Percentiles rank a stretch among this genome's conserved stretches.
phyloP scores from a whole-genome alignment of 2,888 invertebrate species.

The Lapara coniferarum region DNA sequence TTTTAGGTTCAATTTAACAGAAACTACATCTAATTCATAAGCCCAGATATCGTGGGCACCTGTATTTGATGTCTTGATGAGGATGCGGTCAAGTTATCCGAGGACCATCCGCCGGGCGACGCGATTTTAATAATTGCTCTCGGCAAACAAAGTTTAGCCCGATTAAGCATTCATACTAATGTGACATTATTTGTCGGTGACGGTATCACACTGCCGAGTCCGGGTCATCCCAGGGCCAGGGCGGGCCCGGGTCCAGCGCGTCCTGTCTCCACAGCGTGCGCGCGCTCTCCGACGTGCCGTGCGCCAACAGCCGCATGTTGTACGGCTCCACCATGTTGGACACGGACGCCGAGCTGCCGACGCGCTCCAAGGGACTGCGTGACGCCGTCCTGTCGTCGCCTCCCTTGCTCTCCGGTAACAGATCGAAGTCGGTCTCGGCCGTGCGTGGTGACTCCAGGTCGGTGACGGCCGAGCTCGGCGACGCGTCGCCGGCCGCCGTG shows the following conservation, averaged over 20 bases:
- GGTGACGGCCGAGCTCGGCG: slow-evolving; percentile 74
- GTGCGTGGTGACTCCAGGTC: slow-evolving; percentile 68
- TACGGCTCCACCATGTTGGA: slow-evolving; percentile 75
- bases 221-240: slow-evolving; percentile 79
- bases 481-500: slow-evolving; percentile 55
- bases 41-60: not conserved
- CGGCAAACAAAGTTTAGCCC: not conserved
- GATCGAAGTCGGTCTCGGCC: slow-evolving; percentile 53
- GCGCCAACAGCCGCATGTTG: slow-evolving; percentile 72
- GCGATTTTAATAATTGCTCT: too few species aligned
- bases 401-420: slow-evolving; percentile 60
- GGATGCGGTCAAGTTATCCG: not conserved
- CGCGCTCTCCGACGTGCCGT: slow-evolving; percentile 59
- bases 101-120: not conserved
- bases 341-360: slow-evolving; percentile 61
- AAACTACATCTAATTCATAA: slow-evolving; percentile 16
- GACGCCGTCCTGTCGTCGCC: slow-evolving; percentile 37
- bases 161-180: not conserved
- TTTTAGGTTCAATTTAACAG: slow-evolving; percentile 7
- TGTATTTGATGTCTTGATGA: not conserved
- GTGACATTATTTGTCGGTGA: not conserved
- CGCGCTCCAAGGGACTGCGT: slow-evolving; percentile 41
- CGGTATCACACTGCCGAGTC: slow-evolving; percentile 73
- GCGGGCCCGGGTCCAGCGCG: slow-evolving; percentile 74
- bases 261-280: slow-evolving; percentile 79